These are phyloP conservation scores for Triplophysa dalaica DNA, from an alignment of 2,113 vertebrate genomes.

Conservation along the genomic window DNA sequence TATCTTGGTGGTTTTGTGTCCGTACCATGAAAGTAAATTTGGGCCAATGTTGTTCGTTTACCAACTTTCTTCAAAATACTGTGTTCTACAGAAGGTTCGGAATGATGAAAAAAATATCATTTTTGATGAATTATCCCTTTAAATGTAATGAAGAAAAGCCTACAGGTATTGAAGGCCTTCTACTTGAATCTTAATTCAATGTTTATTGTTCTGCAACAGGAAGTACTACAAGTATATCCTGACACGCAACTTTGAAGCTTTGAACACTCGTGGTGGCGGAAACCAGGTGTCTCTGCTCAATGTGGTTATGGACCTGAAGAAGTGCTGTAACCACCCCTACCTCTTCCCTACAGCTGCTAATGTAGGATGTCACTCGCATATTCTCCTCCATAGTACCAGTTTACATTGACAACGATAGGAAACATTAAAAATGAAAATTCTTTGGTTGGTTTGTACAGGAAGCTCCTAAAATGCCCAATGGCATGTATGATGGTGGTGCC, in stretches of 20 bases:
- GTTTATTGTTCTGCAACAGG: slow-evolving; percentile 66
- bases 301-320: slow-evolving; percentile 98
- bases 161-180: neutral
- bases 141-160: neutral
- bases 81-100: no score
- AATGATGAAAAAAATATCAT: no score
- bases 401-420: neutral
- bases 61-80: no score
- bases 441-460: slow-evolving; percentile 72
- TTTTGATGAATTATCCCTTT: no score
- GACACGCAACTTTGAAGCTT: slow-evolving; percentile 94
- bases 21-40: no score
- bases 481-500: slow-evolving; percentile 94
- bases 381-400: neutral
- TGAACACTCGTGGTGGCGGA: slow-evolving; percentile 93
- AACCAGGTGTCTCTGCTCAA: slow-evolving; percentile 96
- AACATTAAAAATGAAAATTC: neutral
- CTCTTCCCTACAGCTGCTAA: slow-evolving; percentile 95
- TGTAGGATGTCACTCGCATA: slow-evolving; percentile 66
- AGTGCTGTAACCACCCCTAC: slow-evolving; percentile 98
- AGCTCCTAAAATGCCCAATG: slow-evolving; percentile 96
- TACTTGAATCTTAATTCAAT: neutral
- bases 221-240: slow-evolving; percentile 98
- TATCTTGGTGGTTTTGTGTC: no score
- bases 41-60: no score